Conservation (phyloP, 2,113 vertebrate genomes). For the Pseudorasbora parva region DNA sequence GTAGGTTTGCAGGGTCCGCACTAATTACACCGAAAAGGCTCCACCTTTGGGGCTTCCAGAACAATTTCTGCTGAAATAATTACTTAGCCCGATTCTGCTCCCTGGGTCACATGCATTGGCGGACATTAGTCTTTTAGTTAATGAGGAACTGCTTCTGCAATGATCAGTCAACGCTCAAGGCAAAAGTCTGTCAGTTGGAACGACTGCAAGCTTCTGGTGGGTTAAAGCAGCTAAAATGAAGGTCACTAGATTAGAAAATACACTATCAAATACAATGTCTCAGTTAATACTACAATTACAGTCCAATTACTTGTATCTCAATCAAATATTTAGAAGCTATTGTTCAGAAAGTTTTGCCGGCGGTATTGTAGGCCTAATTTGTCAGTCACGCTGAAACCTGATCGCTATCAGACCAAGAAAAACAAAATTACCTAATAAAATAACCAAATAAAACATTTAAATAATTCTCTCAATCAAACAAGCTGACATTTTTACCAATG, state of each 20-base stretch:
- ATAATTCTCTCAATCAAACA: not conserved
- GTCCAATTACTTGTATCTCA: not conserved
- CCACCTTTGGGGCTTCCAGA: slow-evolving; percentile 50
- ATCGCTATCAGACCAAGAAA: not conserved
- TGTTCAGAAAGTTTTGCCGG: not conserved
- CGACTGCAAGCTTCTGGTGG: not conserved
- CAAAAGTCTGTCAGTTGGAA: slow-evolving; percentile 47
- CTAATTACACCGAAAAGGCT: slow-evolving; percentile 50
- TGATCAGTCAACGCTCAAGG: slow-evolving; percentile 50
- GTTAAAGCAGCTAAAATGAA: slow-evolving; percentile 45
- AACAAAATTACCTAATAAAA: not conserved
- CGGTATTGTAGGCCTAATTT: not conserved
- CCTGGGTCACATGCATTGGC: slow-evolving; percentile 51
- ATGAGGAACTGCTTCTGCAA: slow-evolving; percentile 53
- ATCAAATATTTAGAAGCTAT: not conserved
- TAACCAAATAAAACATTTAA: not conserved
- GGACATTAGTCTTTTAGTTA: slow-evolving; percentile 45
- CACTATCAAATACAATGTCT: not conserved
- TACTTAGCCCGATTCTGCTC: slow-evolving; percentile 41
- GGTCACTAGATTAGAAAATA: slow-evolving; percentile 40
- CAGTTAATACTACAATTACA: too few relatives aligned
- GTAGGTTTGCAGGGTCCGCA: slow-evolving; percentile 38
- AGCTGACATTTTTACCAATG: not conserved
- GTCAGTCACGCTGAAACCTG: not conserved
- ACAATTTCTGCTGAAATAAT: slow-evolving; percentile 58